Evolutionary conservation across 64 coral and sea anemone genomes (phyloP), one percentile per base, ranked within the genome.

Genomic region (Exaiptasia diaphana): DNA sequence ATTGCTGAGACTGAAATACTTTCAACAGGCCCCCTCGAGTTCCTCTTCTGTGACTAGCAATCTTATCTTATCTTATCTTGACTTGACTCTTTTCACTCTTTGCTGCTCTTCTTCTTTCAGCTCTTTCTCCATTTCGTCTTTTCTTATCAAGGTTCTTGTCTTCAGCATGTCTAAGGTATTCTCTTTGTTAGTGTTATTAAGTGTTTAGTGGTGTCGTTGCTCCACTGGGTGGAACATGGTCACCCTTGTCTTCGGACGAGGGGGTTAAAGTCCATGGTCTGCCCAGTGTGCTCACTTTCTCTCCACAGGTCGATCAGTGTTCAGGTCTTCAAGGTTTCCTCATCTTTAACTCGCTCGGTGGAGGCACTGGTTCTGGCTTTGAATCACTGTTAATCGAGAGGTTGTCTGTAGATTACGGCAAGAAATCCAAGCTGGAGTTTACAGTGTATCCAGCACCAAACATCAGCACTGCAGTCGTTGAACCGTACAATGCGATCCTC

Each of bases 351-450:
- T 83, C 80, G 18, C 45, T 83, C 31, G 80, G 80, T 12, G 80
- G 80, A 3, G 80, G 80, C 20, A 84, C 81, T 17, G 81, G 81
- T 5, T 84, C 81, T 60, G 81, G 81, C 1, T 84, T 84, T 20
- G 69, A 59, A 1, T 84, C 81, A 18, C 48, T 84, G 12, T 27
- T 84, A 1, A 84, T 41, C 33, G 81, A 84, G 39, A 59, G 69
- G 17, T 41, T 84, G 4, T 73, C 81, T 5, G 81, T 84, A 9
- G 81, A 84, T 50, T 83, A 83, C 21, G 65, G 80, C 65, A 83
- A 83, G 64, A 83, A 83, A 30, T 83, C 80, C 26, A 83, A 84
- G 54, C 17, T 84, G 50, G 81, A 84, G 27, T 84, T 84, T 57
- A 26, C 81, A 12, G 69, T 84, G 4, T 84, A 84, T 40, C 81